These are phyloP conservation scores for Cervus canadensis DNA, from an alignment of 2,113 vertebrate species.

Conservation along the genomic window DNA sequence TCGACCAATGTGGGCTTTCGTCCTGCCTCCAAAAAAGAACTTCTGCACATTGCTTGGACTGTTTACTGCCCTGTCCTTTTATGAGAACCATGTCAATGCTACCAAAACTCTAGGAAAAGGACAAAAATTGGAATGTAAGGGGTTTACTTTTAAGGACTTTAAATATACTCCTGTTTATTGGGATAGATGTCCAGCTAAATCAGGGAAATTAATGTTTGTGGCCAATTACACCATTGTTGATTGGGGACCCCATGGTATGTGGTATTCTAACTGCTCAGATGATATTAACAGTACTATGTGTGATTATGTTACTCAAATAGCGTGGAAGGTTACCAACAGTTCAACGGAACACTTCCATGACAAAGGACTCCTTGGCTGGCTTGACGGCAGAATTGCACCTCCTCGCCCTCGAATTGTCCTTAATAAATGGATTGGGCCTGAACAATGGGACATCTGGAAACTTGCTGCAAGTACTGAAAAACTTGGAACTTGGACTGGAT, in stretches of 20 bases:
- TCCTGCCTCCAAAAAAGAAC: background rate
- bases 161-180: background rate
- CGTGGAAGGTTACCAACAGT: background rate
- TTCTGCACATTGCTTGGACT: background rate
- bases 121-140: background rate
- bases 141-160: background rate
- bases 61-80: background rate
- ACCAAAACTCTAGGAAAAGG: background rate
- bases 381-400: rapidly evolving
- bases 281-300: background rate
- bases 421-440: background rate
- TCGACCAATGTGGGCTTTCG: background rate
- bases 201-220: background rate
- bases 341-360: background rate
- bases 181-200: background rate
- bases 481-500: background rate
- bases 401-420: background rate
- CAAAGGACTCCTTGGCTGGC: background rate
- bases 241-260: background rate
- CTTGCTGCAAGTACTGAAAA: background rate
- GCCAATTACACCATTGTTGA: background rate
- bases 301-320: background rate
- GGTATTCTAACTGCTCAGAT: background rate
- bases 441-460: background rate
- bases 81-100: background rate